Evolutionary conservation across 2,888 invertebrate species (phyloP).

Genomic region (Mayetiola destructor): DNA sequence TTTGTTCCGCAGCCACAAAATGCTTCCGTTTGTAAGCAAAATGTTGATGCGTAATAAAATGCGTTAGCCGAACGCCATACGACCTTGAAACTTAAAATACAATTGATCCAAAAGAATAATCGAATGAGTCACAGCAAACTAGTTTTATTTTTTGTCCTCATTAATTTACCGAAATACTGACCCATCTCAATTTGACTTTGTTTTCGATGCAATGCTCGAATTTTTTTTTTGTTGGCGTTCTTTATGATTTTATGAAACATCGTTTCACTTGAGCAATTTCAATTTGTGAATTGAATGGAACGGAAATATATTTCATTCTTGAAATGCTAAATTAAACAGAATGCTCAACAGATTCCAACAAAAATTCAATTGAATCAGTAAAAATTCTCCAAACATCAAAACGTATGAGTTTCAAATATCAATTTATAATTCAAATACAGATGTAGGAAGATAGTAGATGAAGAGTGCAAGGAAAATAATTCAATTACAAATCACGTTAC

Average conservation of each 20-base stretch:
- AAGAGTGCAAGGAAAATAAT: not conserved
- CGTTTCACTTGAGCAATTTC: not conserved
- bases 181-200: not conserved
- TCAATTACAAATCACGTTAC: not conserved
- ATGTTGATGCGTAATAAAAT: too few relatives aligned
- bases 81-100: too few relatives aligned
- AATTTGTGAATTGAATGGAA: not conserved
- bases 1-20: too few relatives aligned
- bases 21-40: too few relatives aligned
- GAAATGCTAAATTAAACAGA: not conserved
- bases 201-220: not conserved
- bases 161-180: not conserved
- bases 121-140: too few relatives aligned
- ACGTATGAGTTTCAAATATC: too few relatives aligned
- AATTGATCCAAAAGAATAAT: too few relatives aligned
- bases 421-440: too few relatives aligned
- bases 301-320: conserved; percentile 2
- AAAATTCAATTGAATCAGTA: not conserved
- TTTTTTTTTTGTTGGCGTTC: not conserved
- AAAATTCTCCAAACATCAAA: too few relatives aligned
- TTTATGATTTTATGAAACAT: not conserved
- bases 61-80: too few relatives aligned
- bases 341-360: not conserved
- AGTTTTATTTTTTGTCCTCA: not conserved
- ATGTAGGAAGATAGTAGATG: too few relatives aligned